These are phyloP conservation scores for Aromia moschata DNA, from an alignment of 2,888 invertebrate species.

Conservation along the genomic window DNA sequence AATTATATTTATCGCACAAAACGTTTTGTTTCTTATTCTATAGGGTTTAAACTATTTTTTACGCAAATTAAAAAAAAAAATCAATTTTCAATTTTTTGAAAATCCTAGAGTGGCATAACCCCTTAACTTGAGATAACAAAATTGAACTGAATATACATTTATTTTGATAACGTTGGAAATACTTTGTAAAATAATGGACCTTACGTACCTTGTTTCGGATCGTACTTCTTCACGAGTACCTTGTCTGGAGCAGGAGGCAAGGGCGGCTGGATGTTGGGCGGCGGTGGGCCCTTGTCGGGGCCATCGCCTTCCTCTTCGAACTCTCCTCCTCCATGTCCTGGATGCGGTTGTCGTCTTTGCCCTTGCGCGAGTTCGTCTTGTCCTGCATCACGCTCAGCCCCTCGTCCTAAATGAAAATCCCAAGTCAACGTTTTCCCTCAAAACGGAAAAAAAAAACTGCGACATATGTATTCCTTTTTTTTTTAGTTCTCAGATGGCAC, in stretches of 20 bases:
- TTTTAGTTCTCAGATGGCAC: too few relatives aligned
- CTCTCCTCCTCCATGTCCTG: conserved; percentile 95
- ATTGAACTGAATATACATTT: too few relatives aligned
- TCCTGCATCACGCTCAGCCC: conserved; percentile 76
- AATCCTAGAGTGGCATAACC: too few relatives aligned
- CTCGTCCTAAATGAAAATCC: conserved; percentile 55
- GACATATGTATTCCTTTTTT: too few relatives aligned
- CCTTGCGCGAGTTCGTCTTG: conserved; percentile 64
- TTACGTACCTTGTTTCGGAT: conserved; percentile 82
- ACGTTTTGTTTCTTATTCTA: too few relatives aligned
- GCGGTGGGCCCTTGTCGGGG: conserved; percentile 55
- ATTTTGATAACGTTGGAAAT: too few relatives aligned
- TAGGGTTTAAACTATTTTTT: too few relatives aligned
- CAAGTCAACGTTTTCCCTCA: background rate
- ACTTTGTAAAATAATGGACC: background rate
- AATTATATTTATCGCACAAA: too few relatives aligned
- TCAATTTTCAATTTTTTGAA: background rate
- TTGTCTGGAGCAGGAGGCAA: conserved; percentile 90
- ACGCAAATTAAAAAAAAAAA: too few relatives aligned
- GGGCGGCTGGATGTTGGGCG: conserved; percentile 67
- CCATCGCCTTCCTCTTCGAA: conserved; percentile 71
- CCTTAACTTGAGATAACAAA: too few relatives aligned
- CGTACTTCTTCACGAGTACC: conserved; percentile 96
- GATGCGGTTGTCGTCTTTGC: conserved; percentile 69
- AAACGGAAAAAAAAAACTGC: too few relatives aligned